Percentiles rank a stretch among this genome's conserved stretches.
Conservation (phyloP, 2,888 invertebrate genomes). For the Isotomurus palustris region DNA sequence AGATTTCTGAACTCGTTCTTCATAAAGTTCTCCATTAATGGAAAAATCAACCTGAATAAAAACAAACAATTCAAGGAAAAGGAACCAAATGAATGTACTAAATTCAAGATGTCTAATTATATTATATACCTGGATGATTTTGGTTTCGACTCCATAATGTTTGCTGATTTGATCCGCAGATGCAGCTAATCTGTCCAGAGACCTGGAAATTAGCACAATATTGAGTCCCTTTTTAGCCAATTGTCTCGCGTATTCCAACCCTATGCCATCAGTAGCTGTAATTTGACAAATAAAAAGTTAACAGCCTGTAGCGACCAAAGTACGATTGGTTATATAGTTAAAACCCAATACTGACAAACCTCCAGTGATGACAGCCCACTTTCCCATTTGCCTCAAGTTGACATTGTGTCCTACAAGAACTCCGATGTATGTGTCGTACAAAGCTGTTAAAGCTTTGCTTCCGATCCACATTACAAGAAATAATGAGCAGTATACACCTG, state of each 20-base stretch:
- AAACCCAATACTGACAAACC: too few species aligned
- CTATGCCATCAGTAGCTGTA: conserved; percentile 84
- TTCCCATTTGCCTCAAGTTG: conserved; percentile 51
- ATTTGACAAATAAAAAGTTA: too few species aligned
- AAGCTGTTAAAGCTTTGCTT: too few species aligned
- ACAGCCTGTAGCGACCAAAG: too few species aligned
- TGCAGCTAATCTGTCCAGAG: conserved; percentile 64
- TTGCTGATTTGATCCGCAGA: conserved; percentile 65
- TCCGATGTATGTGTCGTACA: conserved; percentile 16
- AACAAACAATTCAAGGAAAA: too few species aligned
- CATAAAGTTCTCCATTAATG: conserved; percentile 67
- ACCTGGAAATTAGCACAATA: conserved; percentile 75
- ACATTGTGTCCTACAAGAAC: not conserved
- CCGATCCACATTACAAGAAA: too few species aligned
- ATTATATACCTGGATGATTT: conserved; percentile 75
- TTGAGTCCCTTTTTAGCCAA: conserved; percentile 72
- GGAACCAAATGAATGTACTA: too few species aligned
- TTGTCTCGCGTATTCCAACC: conserved; percentile 76
- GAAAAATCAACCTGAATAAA: too few species aligned
- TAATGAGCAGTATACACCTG: too few species aligned
- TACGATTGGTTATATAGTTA: too few species aligned
- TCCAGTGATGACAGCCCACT: conserved; percentile 70
- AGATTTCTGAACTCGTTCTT: conserved; percentile 61
- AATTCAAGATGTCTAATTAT: conserved; percentile 62
- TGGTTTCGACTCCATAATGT: conserved; percentile 62